phyloP scores from a whole-genome alignment of 2,113 vertebrate species.

The Mirounga angustirostris region DNA sequence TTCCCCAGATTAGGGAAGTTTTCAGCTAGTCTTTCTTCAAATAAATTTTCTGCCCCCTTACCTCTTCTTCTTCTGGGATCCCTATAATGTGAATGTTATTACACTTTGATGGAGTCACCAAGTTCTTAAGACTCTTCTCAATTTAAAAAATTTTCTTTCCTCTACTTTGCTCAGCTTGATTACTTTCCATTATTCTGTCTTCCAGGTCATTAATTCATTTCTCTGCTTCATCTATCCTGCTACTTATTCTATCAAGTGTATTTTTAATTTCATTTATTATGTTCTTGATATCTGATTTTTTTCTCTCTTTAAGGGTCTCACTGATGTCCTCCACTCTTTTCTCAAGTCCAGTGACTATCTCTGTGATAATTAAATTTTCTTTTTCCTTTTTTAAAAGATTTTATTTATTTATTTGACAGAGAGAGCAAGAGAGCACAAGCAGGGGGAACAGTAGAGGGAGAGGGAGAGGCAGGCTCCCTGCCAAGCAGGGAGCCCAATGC shows the following conservation, averaged over 20 bases:
- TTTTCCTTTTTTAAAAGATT: no score
- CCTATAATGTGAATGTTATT: not conserved
- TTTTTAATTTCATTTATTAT: not conserved
- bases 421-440: no score
- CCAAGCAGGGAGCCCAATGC: no score
- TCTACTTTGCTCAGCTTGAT: not conserved
- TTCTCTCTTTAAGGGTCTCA: not conserved
- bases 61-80: not conserved
- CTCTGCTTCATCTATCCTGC: not conserved
- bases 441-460: no score
- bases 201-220: not conserved
- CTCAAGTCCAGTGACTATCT: not conserved
- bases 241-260: not conserved
- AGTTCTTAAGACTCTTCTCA: not conserved
- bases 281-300: not conserved
- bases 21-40: not conserved
- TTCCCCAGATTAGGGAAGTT: not conserved
- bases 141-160: not conserved
- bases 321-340: not conserved
- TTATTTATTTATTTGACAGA: no score
- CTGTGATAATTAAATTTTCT: not conserved
- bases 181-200: not conserved
- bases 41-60: not conserved
- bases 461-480: no score
- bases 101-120: not conserved